Evolutionary conservation across 2,113 vertebrate genomes (phyloP), one percentile per base, ranked within the genome.

Genomic region (Hemibagrus wyckioides): DNA sequence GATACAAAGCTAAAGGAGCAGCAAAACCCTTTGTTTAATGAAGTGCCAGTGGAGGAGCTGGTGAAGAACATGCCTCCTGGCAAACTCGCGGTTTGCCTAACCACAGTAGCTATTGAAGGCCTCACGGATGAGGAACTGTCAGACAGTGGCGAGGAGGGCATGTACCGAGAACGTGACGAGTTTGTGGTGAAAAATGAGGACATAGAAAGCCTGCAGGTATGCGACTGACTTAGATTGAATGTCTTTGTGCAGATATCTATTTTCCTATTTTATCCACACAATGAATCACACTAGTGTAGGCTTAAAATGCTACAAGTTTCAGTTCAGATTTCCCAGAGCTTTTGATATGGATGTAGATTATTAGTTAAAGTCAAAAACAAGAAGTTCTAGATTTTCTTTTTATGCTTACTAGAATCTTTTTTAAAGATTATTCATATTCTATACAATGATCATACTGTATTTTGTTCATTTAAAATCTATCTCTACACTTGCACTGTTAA

Each of bases 151-250:
- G 98, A 97, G 83, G 98, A 99, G 92, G 98, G 98, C 83, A 98
- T 99, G 94, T 99, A 98, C 93, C 94, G 97, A 88, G 98, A 99
- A 88, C 97, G 98, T 79, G 98, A 99, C 83, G 98, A 99, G 92
- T 99, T 99, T 93, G 98, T 99, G 36, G 97, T 99, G 90, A 97
- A 97, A 94, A 99, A 97, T 87, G 98, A 99, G 95, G 98, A 99
- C 84, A 98, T 98, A 80, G 97, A 99, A 89, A 93, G 87, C 69
- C 92, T 99, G 57, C 97, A 97, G 97, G 98, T 98, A 95, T 92
- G 88, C 36, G 30, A 21, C 1, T 36, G 28, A 36, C 3, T 83
- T 69, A 3, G 23, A 36, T 61, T 52, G 8, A 28, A 77, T 23
- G 41, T 28, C 39, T 83, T 57, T 63, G 57, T 59, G n/a, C 57